Evolutionary conservation across 2,797 vertebrate genomes (phyloP), one percentile per base, ranked within the genome.

Genomic region (Sebastes trivittatus): DNA sequence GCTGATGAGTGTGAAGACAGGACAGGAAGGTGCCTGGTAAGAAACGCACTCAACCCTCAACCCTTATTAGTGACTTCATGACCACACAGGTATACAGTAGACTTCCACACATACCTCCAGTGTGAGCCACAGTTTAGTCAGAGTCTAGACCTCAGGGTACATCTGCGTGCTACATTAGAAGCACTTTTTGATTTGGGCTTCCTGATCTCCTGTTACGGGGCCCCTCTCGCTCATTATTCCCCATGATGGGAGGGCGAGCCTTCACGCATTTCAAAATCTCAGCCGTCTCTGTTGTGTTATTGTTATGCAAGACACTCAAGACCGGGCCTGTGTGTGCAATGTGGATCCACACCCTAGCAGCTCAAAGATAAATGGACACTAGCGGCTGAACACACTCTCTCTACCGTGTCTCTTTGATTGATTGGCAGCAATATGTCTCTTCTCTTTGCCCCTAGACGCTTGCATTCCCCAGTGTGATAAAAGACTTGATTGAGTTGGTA

Each of bases 1-100:
- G 94, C 98, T 9, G 79, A 92, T 2, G 94, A 96, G 71, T 99
- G 98, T 85, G 95, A 97, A 22, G 97, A 98, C 16, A 92, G 87
- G 78, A 96, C 97, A 0, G 98, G 98, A 80, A 95, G 78, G 85
- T 99, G 98, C 77, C 93, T 97, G 91, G 98, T 99, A 95, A 98
- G 98, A 71, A 32, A 85, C 32, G 34, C 11, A 42, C 7, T 77
- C 7, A 20, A 36, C 7, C 14, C 7, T 76, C 7, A 16, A 36
- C 7, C 16, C 32, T 30, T 56, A 46, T 23, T 8, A 64, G 58
- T 54, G 22, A 29, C 23, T 22, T 65, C 11, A 42, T 30, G 23
- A 85, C 62, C 69, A 22, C 66, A 22, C 66, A 78, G 49, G 25
- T 42, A 27, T 11, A 27, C 34, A 49, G n/a, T 49, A 49, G 59